Evolutionary conservation across 2,888 invertebrate species (phyloP).

Genomic region (Alloplasta piceator): DNA sequence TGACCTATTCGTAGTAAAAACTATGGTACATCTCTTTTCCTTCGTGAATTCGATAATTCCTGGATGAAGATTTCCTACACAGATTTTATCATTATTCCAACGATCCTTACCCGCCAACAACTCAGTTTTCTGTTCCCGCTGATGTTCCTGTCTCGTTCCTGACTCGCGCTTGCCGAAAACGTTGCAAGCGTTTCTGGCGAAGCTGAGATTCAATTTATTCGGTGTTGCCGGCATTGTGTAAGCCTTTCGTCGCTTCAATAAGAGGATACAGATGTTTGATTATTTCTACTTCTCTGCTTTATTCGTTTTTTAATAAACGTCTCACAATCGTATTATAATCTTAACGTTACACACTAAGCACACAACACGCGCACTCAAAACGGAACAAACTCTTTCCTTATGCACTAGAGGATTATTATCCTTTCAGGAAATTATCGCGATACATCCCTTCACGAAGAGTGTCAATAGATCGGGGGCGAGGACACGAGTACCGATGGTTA

Average conservation of each 20-base stretch:
- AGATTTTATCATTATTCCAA: not conserved
- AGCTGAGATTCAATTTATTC: constrained; percentile 82
- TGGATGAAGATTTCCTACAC: not conserved
- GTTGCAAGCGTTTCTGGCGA: constrained; percentile 82
- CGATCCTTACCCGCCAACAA: constrained; percentile 82
- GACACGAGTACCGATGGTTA: constrained; percentile 27
- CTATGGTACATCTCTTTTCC: not conserved
- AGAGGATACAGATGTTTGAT: not conserved
- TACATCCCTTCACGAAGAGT: not conserved
- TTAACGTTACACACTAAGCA: constrained; percentile 47
- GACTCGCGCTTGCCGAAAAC: constrained; percentile 79
- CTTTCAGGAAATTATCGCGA: constrained; percentile 22
- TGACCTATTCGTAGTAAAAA: no score
- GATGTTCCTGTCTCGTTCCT: constrained; percentile 76
- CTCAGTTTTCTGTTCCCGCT: constrained; percentile 82
- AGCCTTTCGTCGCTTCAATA: not conserved
- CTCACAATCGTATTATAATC: not conserved
- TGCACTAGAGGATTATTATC: constrained; percentile 72
- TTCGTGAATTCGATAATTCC: not conserved
- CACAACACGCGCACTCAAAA: constrained; percentile 54
- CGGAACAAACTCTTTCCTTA: constrained; percentile 59
- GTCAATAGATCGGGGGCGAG: constrained; percentile 3
- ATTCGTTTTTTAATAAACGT: not conserved
- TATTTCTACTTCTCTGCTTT: not conserved
- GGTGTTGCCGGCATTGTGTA: constrained; percentile 82